Evolutionary conservation across 2,113 vertebrate genomes (phyloP), one percentile per base, ranked within the genome.

Genomic region (Eubucco bourcierii): DNA sequence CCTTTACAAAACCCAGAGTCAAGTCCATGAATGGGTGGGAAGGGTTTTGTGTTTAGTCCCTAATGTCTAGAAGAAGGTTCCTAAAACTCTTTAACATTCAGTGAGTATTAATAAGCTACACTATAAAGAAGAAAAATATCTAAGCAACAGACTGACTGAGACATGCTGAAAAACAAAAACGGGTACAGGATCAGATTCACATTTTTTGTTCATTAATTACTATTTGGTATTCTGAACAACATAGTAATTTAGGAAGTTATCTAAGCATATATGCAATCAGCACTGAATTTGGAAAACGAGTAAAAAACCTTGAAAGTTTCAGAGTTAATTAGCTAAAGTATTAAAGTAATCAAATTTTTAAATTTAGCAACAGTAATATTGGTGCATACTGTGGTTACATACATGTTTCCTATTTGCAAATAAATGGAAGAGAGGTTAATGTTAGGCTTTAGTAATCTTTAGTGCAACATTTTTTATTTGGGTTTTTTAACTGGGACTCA

Each of bases 381-480:
- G 94, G 65, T 87, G 84, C 64, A 74, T 58, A 59, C 23, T 75
- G 55, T 63, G 11, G 39, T 39, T 73, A 33, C 60, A 19, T 85
- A 90, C 67, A 70, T 81, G 66, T n/a, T 96, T 93, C 59, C 68
- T 90, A 74, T 76, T 92, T 94, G 75, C 74, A 77, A 97, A 92
- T 79, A 80, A 96, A 89, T 58, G 66, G 66, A 96, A 84, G 46
- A 91, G 19, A 7, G 31, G 60, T 75, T 74, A 96, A 95, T 85
- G 65, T 67, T 93, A 82, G 60, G 85, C 64, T 94, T 93, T 64
- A 95, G 95, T 80, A 95, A 94, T 96, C 89, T 94, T 96, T 37
- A 65, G 87, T 93, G 79, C 56, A 96, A 86, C 84, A 91, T 95
- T 96, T 96, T 95, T 96, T 97, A 95, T 97, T 94, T 96, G 74